Base-by-base conservation (phyloP, 2,888 invertebrate genomes). In the Drosophila aldrichi region DNA sequence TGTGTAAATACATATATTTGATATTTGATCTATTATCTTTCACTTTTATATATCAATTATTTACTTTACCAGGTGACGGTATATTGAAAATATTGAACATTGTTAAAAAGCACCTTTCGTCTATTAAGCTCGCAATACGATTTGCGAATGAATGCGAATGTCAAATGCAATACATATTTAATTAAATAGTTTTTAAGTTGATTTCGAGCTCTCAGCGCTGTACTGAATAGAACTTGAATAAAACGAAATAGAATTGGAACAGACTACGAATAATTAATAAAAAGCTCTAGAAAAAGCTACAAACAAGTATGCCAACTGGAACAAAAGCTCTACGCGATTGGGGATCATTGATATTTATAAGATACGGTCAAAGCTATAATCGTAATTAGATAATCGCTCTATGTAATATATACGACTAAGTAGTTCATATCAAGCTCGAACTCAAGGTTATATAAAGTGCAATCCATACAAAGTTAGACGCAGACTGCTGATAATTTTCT, bases 71-170 rank as follows among this genome's bases (percentile, higher is more conserved):
- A 22, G 73, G 62, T 20, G 55, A 52, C 3, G 73, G 73, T 29
- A n/a, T 74, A 22, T 74, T 20, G 10, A 68, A 74, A 16, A 74
- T 25, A 4, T 10, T 38, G 38, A 73, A 32, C 72, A 72, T 72
- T 12, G 12, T 40, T 57, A 10, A 5, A 34, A n/a, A 7, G 5
- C 36, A 36, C n/a, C 22, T 58, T 40, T 40, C n/a, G 46, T 49
- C 54, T 10, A 34, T 60, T 44, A 9, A 12, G 34, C 51, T 46
- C 25, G 70, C 20, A 40, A 41, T 36, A 25, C 40, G 34, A 52
- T 44, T 22, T 36, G 16, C 57, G 38, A 68, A 69, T 68, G 68
- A 59, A 52, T 40, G 20, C 51, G 51, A 52, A 34, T 44, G n/a
- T 52, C 44, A 43, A 68, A 44, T n/a, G 34, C 16, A 32, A 14